A percentile compares a stretch with the other conserved stretches of the same genome.
Conservation (phyloP, 2,797 vertebrate species). For the Rhinella marina region DNA sequence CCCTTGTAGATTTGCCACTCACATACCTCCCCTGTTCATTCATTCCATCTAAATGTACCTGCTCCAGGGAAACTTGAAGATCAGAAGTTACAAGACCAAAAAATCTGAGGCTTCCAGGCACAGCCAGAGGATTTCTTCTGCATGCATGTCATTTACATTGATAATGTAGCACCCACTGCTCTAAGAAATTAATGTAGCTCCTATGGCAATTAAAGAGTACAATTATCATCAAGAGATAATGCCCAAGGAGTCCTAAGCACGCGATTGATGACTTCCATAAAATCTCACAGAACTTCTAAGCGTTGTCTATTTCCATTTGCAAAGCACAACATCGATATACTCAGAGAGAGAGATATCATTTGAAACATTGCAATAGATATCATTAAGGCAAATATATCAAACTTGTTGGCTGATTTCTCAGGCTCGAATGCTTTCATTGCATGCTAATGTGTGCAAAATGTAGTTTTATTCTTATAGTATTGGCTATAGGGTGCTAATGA, state of each 20-base stretch:
- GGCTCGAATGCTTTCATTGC: not conserved
- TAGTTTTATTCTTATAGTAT: not conserved
- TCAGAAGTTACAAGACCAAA: slow-evolving; percentile 36
- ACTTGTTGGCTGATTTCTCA: not conserved
- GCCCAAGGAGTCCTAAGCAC: slow-evolving; percentile 4
- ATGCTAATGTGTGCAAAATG: not conserved
- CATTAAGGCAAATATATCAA: slow-evolving; percentile 11
- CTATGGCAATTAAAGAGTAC: slow-evolving; percentile 50
- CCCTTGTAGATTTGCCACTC: slow-evolving; percentile 12
- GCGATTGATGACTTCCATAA: slow-evolving; percentile 16
- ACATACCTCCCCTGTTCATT: not conserved
- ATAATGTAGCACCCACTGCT: slow-evolving; percentile 35
- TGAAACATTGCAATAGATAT: slow-evolving; percentile 29
- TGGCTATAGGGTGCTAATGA: not conserved
- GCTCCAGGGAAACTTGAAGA: slow-evolving; percentile 38
- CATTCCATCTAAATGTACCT: slow-evolving; percentile 19
- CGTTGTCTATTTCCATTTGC: slow-evolving; percentile 32
- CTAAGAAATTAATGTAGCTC: slow-evolving; percentile 37
- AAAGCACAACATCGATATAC: not conserved
- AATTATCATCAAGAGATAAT: slow-evolving; percentile 54
- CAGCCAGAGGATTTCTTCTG: slow-evolving; percentile 22
- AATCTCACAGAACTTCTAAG: slow-evolving; percentile 29
- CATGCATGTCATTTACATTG: slow-evolving; percentile 48
- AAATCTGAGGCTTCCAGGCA: slow-evolving; percentile 16
- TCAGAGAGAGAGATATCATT: not conserved